These are phyloP conservation scores for mouse (Mus musculus) DNA, from an alignment of 2,113 vertebrate genomes.

Conservation along the genomic window DNA sequence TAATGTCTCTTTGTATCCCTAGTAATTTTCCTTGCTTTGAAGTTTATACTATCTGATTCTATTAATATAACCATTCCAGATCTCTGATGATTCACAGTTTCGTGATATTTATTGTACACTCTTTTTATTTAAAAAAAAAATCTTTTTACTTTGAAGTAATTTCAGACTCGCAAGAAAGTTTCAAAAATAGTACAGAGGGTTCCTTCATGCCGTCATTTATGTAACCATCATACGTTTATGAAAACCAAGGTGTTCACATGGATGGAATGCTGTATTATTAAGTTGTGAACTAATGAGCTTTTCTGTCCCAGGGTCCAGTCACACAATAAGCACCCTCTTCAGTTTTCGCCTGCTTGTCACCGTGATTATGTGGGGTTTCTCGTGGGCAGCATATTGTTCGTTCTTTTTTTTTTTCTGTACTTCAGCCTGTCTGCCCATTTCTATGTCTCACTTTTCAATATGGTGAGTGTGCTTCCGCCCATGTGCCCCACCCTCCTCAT, in stretches of 20 bases:
- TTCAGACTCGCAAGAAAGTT: slow-evolving; percentile 54
- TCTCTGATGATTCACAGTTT: slow-evolving; percentile 60
- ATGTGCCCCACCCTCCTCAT: not conserved
- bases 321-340: not conserved
- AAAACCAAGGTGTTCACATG: slow-evolving; percentile 21
- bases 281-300: not conserved
- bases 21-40: slow-evolving; percentile 51
- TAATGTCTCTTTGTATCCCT: slow-evolving; percentile 16
- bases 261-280: slow-evolving; percentile 10
- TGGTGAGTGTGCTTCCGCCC: not conserved
- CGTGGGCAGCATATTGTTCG: not conserved
- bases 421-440: not conserved
- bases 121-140: not conserved
- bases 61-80: slow-evolving; percentile 28
- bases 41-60: slow-evolving; percentile 47
- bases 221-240: slow-evolving; percentile 21
- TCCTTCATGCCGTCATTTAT: not conserved
- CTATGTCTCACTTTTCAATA: not conserved
- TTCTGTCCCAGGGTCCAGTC: slow-evolving; percentile 34
- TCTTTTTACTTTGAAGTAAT: slow-evolving; percentile 38
- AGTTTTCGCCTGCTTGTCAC: not conserved
- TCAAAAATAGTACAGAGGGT: slow-evolving; percentile 33
- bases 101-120: slow-evolving; percentile 19
- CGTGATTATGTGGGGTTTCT: slow-evolving; percentile 38
- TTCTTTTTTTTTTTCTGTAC: not conserved